These are phyloP conservation scores for Casuarius casuarius DNA, from an alignment of 2,113 vertebrate species.

Conservation along the genomic window DNA sequence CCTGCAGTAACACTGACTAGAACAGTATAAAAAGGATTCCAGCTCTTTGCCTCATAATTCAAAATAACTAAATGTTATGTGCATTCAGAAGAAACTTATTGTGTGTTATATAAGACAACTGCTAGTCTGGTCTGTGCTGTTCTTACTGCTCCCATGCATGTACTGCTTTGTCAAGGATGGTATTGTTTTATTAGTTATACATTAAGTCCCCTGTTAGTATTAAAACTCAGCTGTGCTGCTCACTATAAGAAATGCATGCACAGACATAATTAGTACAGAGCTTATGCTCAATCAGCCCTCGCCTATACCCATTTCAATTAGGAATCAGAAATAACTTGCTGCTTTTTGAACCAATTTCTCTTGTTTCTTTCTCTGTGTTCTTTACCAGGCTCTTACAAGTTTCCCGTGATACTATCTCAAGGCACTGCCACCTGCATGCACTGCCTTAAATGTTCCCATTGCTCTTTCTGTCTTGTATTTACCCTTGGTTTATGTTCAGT, in stretches of 20 bases:
- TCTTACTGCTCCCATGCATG: background rate
- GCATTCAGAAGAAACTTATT: background rate
- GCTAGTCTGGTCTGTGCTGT: rapidly evolving
- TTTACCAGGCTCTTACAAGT: background rate
- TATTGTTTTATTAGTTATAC: background rate
- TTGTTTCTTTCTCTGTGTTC: background rate
- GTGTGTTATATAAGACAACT: background rate
- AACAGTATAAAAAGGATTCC: background rate
- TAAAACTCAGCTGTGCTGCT: background rate
- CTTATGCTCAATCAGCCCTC: background rate
- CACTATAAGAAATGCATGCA: background rate
- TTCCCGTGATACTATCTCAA: background rate
- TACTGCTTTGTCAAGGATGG: background rate
- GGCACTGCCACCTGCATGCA: background rate
- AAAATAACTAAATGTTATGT: background rate
- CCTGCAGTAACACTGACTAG: background rate
- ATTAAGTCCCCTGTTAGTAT: background rate
- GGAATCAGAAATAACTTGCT: background rate
- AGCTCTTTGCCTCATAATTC: background rate
- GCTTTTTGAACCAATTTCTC: background rate
- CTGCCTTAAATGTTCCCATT: background rate
- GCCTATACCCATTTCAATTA: background rate
- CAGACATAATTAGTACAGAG: background rate
- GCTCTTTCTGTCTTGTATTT: background rate
- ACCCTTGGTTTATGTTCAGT: background rate